Base-by-base conservation (phyloP, 23 tunicate genomes). In the Clavelina lepadiformis region DNA sequence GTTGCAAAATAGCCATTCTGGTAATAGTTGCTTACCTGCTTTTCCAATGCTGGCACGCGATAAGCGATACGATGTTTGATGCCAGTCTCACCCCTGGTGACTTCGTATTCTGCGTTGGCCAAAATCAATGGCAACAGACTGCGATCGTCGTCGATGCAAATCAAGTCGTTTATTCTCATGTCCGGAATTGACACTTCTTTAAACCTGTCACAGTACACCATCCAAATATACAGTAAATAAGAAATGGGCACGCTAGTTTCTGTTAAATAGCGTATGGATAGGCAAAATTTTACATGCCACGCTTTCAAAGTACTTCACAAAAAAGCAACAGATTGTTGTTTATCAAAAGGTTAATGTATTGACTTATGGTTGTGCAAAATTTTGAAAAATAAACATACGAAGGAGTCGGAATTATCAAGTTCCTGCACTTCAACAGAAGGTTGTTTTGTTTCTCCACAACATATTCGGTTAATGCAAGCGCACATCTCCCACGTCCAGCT, bases 401-500 rank as follows among this genome's bases (percentile, higher is more conserved):
- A 15, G 59, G 59, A 24, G 59, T 13, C 21, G 20, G 20, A 15
- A 15, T 54, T 18, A 20, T 15, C 22, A 13, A 15, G 6, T 54
- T 24, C 23, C 59, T 50, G 76, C 84, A 78, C 6, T 33, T 31
- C 24, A 11, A 13, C 15, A 78, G 28, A 5, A 78, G 30, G 13
- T 69, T 30, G 36, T 78, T 78, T 23, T 78, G 84, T 25, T 52
- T 62, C n/a, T 56, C 56, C 23, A 69, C 50, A 24, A 78, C 3
- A 69, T 57, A 46, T 36, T 78, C 68, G 5, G 62, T 30, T 31
- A 78, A 21, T 5, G 44, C 20, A 31, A 50, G 35, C 4, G 84
- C 84, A 56, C 68, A 69, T 60, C 64, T 27, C 6, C 86, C 86
- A 3, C 33, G 11, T 27, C 78, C 86, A n/a, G 35, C 66, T 24